These are phyloP conservation scores for Zootoca vivipara DNA, from an alignment of 2,113 vertebrate species.

Conservation along the genomic window DNA sequence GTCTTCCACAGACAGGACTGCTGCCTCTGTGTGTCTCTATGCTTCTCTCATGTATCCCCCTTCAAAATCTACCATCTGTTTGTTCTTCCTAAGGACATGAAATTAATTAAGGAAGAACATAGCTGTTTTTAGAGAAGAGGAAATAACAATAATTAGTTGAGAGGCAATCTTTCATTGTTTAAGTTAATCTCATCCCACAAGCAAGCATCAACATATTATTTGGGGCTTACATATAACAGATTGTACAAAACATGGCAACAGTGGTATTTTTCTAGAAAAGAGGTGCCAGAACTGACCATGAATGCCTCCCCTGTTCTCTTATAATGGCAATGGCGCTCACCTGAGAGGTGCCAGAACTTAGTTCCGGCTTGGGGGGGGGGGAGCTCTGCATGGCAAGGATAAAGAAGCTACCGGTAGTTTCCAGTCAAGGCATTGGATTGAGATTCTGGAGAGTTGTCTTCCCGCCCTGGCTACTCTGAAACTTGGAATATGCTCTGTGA, in stretches of 20 bases:
- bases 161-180: conserved; percentile 5
- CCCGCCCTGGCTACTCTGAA: not conserved
- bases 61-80: conserved; percentile 19
- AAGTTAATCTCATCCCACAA: no score
- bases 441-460: not conserved
- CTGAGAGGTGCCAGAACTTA: no score
- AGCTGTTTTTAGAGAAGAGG: not conserved
- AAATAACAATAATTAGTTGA: not conserved
- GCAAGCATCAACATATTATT: not conserved
- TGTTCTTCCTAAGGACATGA: not conserved
- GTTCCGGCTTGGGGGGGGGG: no score
- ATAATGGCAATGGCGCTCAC: no score
- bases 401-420: not conserved
- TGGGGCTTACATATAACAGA: not conserved
- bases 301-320: no score
- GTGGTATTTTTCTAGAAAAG: no score
- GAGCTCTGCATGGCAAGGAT: not conserved
- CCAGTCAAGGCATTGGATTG: not conserved
- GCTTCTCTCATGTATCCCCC: not conserved
- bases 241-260: not conserved
- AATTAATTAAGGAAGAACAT: not conserved
- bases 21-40: not conserved
- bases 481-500: not conserved
- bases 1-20: not conserved
- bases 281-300: no score